Evolutionary conservation across 2,888 invertebrate genomes (phyloP), one percentile per base, ranked within the genome.

Genomic region (Leptopterna dolabrata): DNA sequence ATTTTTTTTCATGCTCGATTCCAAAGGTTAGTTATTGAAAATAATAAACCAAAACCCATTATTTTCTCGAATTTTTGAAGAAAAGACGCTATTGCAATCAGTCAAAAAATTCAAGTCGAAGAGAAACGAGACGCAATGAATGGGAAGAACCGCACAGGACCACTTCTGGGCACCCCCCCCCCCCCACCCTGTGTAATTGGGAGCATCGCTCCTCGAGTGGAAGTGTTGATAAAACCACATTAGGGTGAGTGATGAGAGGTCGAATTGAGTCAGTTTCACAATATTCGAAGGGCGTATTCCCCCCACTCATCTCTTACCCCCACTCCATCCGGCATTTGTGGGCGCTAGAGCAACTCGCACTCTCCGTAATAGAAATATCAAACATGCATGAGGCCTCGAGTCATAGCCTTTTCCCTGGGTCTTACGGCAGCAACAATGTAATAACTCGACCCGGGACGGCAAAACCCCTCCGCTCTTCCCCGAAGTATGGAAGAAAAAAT

Each of bases 351-450:
- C 1, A 78, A n/a, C 78, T 78, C 85, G 73, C 85, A 85, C 85
- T 85, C 85, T 19, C 85, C 85, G 73, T 85, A 85, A 85, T 85
- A 85, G 85, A 85, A 85, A 85, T 85, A 85, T 85, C 85, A 85
- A 85, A 85, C 85, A 85, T 85, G 85, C 85, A 85, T 85, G 85
- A 85, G 81, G 73, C 76, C 45, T 47, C 47, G 85, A 71, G 73
- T 45, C 85, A 51, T 85, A 76, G 43, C 55, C 27, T 29, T 29
- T 27, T 51, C 47, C 51, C 55, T 29, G 73, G 19, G 73, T 55
- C 43, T 43, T 43, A 41, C 51, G 51, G 36, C 30, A 81, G 81
- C 81, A 81, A 81, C 81, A 81, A 81, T 81, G 81, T 81, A 81
- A 81, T 81, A 81, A 81, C 81, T 81, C 81, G 30, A 11, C 13